phyloP scores from a whole-genome alignment of 2,113 vertebrate genomes.

The Heloderma charlesbogerti region DNA sequence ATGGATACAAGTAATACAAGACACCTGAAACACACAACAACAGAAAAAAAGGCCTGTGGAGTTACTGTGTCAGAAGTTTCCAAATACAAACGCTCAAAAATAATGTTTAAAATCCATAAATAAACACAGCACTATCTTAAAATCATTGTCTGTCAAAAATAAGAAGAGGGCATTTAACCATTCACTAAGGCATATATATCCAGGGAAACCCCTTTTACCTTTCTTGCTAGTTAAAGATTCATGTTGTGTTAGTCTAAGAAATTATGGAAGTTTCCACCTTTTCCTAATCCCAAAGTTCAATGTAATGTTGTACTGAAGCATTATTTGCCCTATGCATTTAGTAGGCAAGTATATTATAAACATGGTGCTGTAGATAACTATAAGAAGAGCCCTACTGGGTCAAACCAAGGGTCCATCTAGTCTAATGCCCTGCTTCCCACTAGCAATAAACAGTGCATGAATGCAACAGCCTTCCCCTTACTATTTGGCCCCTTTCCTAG shows the following conservation, averaged over 20 bases:
- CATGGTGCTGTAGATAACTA: conserved; percentile 72
- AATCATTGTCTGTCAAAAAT: conserved; percentile 59
- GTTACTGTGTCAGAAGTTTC: neutral
- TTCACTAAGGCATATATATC: conserved; percentile 43
- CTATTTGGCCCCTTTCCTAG: neutral
- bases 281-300: conserved; percentile 77
- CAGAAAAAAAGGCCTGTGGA: conserved; percentile 26
- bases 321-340: conserved; percentile 81
- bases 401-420: neutral
- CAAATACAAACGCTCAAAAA: neutral
- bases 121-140: conserved; percentile 42
- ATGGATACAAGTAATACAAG: conserved; percentile 18
- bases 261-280: conserved; percentile 77
- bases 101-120: neutral
- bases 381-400: neutral
- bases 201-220: conserved; percentile 53
- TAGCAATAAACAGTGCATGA: neutral
- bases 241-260: conserved; percentile 72
- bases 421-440: neutral
- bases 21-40: conserved; percentile 52
- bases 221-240: conserved; percentile 50
- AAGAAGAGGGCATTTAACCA: conserved; percentile 9
- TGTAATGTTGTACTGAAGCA: conserved; percentile 73
- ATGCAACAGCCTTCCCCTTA: neutral
- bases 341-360: conserved; percentile 68